Evolutionary conservation across 2,888 invertebrate species (phyloP), one percentile per base, ranked within the genome.

Genomic region (Acrobasis repandana): DNA sequence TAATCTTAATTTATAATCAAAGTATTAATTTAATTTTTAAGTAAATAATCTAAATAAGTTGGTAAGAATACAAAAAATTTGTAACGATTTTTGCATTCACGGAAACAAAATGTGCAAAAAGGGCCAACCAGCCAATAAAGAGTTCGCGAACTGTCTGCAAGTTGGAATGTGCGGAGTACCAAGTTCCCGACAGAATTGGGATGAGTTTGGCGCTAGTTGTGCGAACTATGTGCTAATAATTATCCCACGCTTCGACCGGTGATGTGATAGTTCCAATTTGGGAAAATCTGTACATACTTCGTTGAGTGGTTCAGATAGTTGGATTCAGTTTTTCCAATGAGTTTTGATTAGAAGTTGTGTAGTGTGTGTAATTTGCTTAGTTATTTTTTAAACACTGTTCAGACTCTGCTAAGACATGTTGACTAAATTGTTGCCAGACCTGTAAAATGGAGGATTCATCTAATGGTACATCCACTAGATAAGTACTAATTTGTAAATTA

Each of bases 141-240:
- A 82, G 80, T 78, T 79, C 72, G 67, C 67, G 66, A 81, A 80
- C 77, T 77, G 75, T 77, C 80, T 78, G 73, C 67, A 66, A 77
- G 69, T 75, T 68, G 67, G 73, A 80, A 79, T 81, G 76, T 77
- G 76, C 66, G 65, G 79, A 86, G 81, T 86, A 76, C 66, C 65
- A 80, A 86, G 81, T 86, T 74, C 74, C 71, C 77, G 75, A 79
- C 79, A 76, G 77, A 82, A 80, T 80, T 66, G 70, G 71, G 71
- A 77, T 70, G 66, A 79, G 73, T 74, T 78, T 58, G 69, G 66
- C 69, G 70, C 67, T 72, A 70, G 71, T 69, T 70, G 66, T 69
- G 67, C 61, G 63, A 82, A 82, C 78, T 82, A 80, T 80, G 73
- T 71, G 68, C 65, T 63, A 66, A 73, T 74, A 72, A 76, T 77